Evolutionary conservation across 2,113 vertebrate species (phyloP).

Genomic region (Sander lucioperca): DNA sequence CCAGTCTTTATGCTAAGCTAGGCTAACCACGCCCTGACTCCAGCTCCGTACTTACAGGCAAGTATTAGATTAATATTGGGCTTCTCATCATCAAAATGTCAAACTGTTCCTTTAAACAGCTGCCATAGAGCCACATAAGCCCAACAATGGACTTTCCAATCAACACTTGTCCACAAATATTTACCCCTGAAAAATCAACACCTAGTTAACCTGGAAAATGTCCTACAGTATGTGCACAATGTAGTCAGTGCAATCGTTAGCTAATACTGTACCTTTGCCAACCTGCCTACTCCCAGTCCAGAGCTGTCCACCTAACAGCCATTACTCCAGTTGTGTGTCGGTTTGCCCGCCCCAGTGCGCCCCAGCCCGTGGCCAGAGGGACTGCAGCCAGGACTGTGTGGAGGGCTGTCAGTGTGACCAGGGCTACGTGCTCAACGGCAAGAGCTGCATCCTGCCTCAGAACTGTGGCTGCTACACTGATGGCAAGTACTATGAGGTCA

Average conservation of each 20-base stretch:
- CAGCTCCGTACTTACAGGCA: background rate
- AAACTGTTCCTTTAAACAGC: background rate
- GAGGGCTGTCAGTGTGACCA: slow-evolving; percentile 97
- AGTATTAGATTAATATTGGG: background rate
- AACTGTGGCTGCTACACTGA: slow-evolving; percentile 97
- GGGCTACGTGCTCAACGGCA: slow-evolving; percentile 94
- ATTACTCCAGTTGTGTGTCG: slow-evolving; percentile 94
- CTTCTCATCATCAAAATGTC: background rate
- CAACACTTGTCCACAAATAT: background rate
- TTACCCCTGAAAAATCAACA: background rate
- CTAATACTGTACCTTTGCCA: slow-evolving; percentile 33
- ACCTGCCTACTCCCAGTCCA: slow-evolving; percentile 82
- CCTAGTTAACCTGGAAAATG: background rate
- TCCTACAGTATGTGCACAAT: background rate
- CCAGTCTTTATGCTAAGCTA: background rate
- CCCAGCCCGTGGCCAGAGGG: slow-evolving; percentile 92
- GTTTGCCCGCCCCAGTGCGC: slow-evolving; percentile 96
- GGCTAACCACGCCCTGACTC: background rate
- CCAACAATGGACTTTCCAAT: background rate
- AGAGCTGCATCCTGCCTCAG: slow-evolving; percentile 94
- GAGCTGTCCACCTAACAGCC: slow-evolving; percentile 94
- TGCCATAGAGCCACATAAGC: background rate
- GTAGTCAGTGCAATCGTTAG: background rate
- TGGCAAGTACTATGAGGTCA: slow-evolving; percentile 96
- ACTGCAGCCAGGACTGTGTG: slow-evolving; percentile 95